Percentiles rank a stretch among this genome's conserved stretches.
phyloP scores from a whole-genome alignment of 2,888 invertebrate genomes.

The Thalpophila matura region DNA sequence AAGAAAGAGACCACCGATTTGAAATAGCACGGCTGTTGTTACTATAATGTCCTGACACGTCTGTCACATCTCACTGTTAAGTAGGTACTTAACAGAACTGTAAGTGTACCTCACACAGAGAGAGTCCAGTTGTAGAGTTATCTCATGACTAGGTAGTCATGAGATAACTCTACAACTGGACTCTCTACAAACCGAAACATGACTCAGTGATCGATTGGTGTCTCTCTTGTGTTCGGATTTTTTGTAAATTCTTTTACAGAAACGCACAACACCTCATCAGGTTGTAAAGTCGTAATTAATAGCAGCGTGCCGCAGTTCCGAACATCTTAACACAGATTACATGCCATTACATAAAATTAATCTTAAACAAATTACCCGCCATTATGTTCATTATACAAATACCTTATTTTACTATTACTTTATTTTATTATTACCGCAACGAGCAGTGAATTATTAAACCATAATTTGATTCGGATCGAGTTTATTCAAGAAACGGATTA shows the following conservation, averaged over 20 bases:
- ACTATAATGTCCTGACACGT: background rate
- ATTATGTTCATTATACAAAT: constrained; percentile 54
- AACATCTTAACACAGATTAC: constrained; percentile 44
- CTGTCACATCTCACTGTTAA: background rate
- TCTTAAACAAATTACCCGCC: constrained; percentile 43
- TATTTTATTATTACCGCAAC: constrained; percentile 54
- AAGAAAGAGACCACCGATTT: background rate
- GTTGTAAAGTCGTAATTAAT: constrained; percentile 18
- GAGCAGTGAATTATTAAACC: constrained; percentile 46
- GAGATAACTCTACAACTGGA: no score
- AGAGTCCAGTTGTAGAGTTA: background rate
- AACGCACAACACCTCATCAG: constrained; percentile 21
- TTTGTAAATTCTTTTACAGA: constrained; percentile 1
- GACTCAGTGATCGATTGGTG: background rate
- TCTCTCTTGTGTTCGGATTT: background rate
- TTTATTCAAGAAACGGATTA: constrained; percentile 25
- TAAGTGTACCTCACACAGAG: background rate
- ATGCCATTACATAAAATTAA: constrained; percentile 45
- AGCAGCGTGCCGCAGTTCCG: constrained; percentile 31
- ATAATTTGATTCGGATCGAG: constrained; percentile 39
- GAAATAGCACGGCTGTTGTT: background rate
- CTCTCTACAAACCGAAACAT: no score
- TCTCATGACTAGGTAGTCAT: background rate
- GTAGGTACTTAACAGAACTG: background rate
- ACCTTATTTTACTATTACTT: constrained; percentile 51